Percentiles rank a stretch among this genome's conserved stretches.
These are phyloP conservation scores for Apostichopus parvimensis DNA, from an alignment of 35 echinoderm and acorn worm genomes.

Conservation along the genomic window DNA sequence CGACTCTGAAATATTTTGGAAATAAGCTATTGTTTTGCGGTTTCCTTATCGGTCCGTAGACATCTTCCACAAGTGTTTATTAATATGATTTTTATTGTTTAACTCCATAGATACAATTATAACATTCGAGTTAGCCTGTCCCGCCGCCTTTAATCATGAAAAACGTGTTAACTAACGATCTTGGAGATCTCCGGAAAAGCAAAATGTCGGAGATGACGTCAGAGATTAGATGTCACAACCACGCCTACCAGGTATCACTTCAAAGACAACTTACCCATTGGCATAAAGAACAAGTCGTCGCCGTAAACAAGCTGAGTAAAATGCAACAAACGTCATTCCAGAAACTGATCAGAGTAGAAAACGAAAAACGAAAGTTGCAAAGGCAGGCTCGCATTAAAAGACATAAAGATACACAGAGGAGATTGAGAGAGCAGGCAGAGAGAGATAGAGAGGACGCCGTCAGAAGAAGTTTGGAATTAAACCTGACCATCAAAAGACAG, in stretches of 20 bases:
- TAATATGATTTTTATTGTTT: too few relatives aligned
- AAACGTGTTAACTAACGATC: background rate
- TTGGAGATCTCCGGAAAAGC: background rate
- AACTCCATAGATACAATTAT: too few relatives aligned
- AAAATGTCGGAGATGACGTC: conserved; percentile 22
- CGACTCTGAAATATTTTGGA: too few relatives aligned
- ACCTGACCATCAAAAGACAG: background rate
- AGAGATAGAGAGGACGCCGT: conserved; percentile 7
- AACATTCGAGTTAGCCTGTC: too few relatives aligned
- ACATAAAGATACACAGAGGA: conserved; percentile 2
- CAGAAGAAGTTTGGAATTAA: conserved; percentile 18
- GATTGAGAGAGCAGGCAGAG: conserved; percentile 27
- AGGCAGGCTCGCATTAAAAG: conserved; percentile 27
- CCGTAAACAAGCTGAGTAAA: conserved; percentile 36
- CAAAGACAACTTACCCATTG: conserved; percentile 35
- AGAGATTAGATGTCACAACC: conserved; percentile 50
- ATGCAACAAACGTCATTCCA: conserved; percentile 24
- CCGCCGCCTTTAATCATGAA: background rate
- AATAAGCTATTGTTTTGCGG: too few relatives aligned
- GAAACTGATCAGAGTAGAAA: conserved; percentile 38
- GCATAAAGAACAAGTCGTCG: conserved; percentile 26
- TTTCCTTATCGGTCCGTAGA: too few relatives aligned
- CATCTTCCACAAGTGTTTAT: too few relatives aligned
- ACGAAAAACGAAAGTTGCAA: conserved; percentile 47
- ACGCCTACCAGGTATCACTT: conserved; percentile 34